Percentiles rank a stretch among this genome's conserved stretches.
phyloP scores from a whole-genome alignment of 1,140 invertebrate genomes.

The Bathynomus jamesi region DNA sequence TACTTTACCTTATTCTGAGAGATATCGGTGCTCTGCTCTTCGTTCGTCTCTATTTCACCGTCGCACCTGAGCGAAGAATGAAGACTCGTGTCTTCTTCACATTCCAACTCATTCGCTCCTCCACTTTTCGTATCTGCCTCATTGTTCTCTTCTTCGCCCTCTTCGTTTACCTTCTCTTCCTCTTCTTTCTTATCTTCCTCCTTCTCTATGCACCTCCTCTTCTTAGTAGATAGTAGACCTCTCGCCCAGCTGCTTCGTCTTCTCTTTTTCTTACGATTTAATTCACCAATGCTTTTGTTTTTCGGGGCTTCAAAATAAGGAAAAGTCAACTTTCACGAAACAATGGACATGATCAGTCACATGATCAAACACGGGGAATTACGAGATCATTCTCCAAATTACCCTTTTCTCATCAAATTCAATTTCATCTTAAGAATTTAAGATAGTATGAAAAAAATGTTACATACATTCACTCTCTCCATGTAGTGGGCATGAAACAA shows the following conservation, averaged over 20 bases:
- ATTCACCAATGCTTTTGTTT: background rate
- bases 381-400: too few relatives aligned
- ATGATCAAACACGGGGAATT: too few relatives aligned
- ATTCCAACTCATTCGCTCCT: conserved; percentile 10
- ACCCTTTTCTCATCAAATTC: too few relatives aligned
- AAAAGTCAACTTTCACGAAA: too few relatives aligned
- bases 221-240: conserved; percentile 9
- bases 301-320: too few relatives aligned
- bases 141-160: conserved; percentile 7
- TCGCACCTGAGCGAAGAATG: conserved; percentile 14
- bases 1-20: background rate
- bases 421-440: too few relatives aligned
- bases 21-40: background rate
- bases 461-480: too few relatives aligned
- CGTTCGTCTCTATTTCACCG: conserved; percentile 2
- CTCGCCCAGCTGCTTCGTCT: background rate
- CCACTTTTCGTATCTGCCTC: background rate
- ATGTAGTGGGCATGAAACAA: too few relatives aligned
- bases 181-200: conserved; percentile 4
- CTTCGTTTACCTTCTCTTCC: conserved; percentile 1
- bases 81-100: conserved; percentile 18
- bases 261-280: background rate
- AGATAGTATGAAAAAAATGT: too few relatives aligned
- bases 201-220: conserved; percentile 3
- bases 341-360: too few relatives aligned